Evolutionary conservation across 2,888 invertebrate genomes (phyloP).

Genomic region (Erebia aethiops): DNA sequence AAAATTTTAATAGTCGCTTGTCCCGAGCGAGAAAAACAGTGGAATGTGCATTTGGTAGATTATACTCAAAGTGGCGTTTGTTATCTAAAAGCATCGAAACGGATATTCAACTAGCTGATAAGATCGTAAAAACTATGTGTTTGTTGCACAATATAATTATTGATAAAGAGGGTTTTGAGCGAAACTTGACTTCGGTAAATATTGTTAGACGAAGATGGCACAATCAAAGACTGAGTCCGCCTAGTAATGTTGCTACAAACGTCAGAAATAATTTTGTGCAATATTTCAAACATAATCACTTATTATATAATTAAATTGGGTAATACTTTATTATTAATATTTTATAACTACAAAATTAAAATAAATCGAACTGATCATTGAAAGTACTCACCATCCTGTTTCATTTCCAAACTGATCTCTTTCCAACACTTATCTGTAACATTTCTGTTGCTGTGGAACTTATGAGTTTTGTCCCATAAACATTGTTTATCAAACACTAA

Average conservation of each 20-base stretch:
- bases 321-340: too few species aligned
- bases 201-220: conserved; percentile 4
- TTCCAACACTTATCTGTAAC: too few species aligned
- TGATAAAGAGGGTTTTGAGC: conserved; percentile 4
- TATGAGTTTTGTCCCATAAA: too few species aligned
- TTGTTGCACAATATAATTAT: conserved; percentile 6
- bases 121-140: conserved; percentile 6
- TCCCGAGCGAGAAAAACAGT: conserved; percentile 4
- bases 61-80: conserved; percentile 7
- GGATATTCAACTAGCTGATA: conserved; percentile 4
- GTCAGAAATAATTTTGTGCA: conserved; percentile 4
- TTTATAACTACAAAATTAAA: too few species aligned
- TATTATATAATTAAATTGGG: conserved; percentile 4
- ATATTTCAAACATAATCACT: conserved; percentile 4
- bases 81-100: conserved; percentile 7
- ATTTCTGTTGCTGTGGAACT: too few species aligned
- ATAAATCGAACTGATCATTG: too few species aligned
- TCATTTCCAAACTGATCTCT: too few species aligned
- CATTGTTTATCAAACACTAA: too few species aligned
- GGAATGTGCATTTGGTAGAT: conserved; percentile 4
- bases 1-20: conserved; percentile 7
- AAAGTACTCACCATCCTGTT: too few species aligned
- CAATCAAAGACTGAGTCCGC: conserved; percentile 6
- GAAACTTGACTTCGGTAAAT: conserved; percentile 4
- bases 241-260: conserved; percentile 4